phyloP scores from a whole-genome alignment of 2,113 vertebrate genomes.

The Electrona antarctica region DNA sequence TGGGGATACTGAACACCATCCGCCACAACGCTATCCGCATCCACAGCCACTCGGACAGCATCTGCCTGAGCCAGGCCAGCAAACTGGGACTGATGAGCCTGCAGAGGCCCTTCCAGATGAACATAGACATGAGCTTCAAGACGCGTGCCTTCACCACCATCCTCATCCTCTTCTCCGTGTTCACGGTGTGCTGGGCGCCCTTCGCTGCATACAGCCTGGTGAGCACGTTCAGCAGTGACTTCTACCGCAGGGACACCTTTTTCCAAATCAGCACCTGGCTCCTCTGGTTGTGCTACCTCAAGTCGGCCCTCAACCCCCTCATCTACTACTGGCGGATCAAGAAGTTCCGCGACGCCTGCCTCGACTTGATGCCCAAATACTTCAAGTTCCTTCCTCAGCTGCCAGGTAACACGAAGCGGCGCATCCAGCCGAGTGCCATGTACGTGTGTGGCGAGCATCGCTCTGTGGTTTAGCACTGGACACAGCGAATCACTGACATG shows the following conservation, averaged over 20 bases:
- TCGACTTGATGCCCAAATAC: constrained; percentile 95
- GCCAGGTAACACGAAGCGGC: constrained; percentile 87
- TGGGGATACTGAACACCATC: constrained; percentile 95
- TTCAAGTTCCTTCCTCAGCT: constrained; percentile 94
- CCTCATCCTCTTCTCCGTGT: constrained; percentile 95
- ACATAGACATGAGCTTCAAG: constrained; percentile 99
- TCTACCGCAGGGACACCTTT: constrained; percentile 92
- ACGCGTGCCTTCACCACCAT: constrained; percentile 99
- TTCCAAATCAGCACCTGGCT: constrained; percentile 98
- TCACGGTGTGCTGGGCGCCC: constrained; percentile 93
- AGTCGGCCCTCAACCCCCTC: constrained; percentile 96
- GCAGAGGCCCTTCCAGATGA: constrained; percentile 95
- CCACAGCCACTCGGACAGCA: constrained; percentile 92
- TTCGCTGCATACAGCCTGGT: constrained; percentile 94
- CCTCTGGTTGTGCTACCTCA: constrained; percentile 99
- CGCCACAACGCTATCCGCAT: constrained; percentile 95
- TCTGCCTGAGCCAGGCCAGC: constrained; percentile 95
- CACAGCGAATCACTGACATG: constrained; percentile 15
- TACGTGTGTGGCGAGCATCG: constrained; percentile 95
- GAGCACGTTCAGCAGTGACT: constrained; percentile 88
- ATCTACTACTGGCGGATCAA: constrained; percentile 99
- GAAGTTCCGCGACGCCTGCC: constrained; percentile 97
- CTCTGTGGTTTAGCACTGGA: constrained; percentile 83
- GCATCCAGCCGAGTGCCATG: constrained; percentile 93
- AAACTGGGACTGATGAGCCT: constrained; percentile 96